Evolutionary conservation across 2,888 invertebrate genomes (phyloP), one percentile per base, ranked within the genome.

Genomic region (Embidobia sp.): DNA sequence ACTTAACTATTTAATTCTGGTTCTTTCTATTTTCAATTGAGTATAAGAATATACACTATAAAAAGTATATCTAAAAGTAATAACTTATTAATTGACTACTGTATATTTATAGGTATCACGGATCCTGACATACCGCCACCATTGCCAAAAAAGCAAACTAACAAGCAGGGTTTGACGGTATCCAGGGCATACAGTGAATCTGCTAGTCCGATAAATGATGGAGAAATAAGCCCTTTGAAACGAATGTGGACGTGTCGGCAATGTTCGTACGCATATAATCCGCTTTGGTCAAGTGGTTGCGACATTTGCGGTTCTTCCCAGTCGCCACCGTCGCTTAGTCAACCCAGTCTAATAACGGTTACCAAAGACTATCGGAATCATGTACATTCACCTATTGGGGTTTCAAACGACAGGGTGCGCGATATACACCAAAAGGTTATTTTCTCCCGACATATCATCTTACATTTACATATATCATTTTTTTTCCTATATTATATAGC

Each of bases 191-290:
- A 85, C 63, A 85, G 86, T 59, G 89, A 88, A 75, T 85, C 88
- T 3, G 85, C 88, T 16, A 89, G 88, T 70, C 87, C 88, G 7
- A 82, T 87, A 7, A 80, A 82, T 8, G 85, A 85, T n/a, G 70
- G 73, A 10, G 81, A 83, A 3, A 78, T 84, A 13, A 88, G 85
- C 61, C 86, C 89, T 1, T 74, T 89, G 1, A 89, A 89, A 70
- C 85, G 95, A 81, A 94, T 95, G 93, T 97, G 97, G 97, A 95
- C 95, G 79, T 97, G 97, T 90, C 92, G 92, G 70, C 94, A 95
- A 89, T 97, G 97, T 90, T 96, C 96, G 87, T 97, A 95, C 90
- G 94, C 95, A 76, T 96, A 96, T 90, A 95, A 97, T 90, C 94
- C 94, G 78, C 92, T 95, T 86, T 94, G 94, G 93, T 93, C 93